These are phyloP conservation scores for Echinops telfairi DNA, from an alignment of 2,113 vertebrate genomes.

Conservation along the genomic window DNA sequence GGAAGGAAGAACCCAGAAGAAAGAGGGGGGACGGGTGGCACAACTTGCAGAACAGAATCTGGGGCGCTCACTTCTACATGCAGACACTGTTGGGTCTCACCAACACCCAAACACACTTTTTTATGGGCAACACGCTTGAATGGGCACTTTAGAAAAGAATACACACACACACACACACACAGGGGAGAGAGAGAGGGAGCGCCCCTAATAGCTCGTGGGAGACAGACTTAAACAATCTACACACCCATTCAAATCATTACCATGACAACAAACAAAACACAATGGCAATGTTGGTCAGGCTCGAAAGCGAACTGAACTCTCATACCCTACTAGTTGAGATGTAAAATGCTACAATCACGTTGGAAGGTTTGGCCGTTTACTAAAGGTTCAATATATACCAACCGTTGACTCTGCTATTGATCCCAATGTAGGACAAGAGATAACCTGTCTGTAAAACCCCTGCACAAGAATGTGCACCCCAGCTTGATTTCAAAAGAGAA, in stretches of 20 bases:
- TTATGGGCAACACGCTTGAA: background rate
- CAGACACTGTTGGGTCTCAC: background rate
- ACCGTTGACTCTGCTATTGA: background rate
- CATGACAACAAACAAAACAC: background rate
- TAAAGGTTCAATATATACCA: background rate
- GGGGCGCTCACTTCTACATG: background rate
- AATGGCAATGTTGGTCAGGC: background rate
- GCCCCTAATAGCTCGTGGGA: no score
- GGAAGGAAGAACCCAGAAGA: background rate
- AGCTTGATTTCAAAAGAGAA: background rate
- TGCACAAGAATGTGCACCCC: background rate
- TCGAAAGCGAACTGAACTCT: background rate
- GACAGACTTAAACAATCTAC: no score
- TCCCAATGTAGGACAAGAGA: background rate
- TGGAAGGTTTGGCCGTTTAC: background rate
- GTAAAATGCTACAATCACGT: background rate
- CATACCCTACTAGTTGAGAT: background rate
- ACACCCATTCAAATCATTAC: no score
- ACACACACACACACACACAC: background rate
- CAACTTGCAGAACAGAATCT: background rate
- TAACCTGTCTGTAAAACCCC: background rate
- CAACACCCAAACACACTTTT: background rate
- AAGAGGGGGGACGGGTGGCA: no score
- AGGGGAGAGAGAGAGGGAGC: no score
- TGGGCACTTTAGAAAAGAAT: background rate